phyloP scores from a whole-genome alignment of 2,113 vertebrate species.

The Henicopernis longicauda region DNA sequence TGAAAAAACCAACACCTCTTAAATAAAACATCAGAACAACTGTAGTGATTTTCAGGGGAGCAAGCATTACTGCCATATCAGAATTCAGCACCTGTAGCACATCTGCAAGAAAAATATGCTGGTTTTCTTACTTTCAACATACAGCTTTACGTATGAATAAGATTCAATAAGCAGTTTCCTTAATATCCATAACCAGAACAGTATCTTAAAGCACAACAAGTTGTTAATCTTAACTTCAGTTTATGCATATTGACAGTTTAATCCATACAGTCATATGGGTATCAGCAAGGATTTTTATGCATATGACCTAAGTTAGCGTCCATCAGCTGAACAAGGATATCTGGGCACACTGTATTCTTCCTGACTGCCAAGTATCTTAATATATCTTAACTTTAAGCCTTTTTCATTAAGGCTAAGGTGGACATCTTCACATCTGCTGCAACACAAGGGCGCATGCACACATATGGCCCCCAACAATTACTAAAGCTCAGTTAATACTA shows the following conservation, averaged over 20 bases:
- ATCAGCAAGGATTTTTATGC: background rate
- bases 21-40: background rate
- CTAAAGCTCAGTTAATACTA: background rate
- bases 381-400: background rate
- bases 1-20: background rate
- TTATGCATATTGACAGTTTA: background rate
- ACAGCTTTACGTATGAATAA: fast-evolving
- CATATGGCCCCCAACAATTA: fast-evolving
- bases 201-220: background rate
- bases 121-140: background rate
- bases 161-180: background rate
- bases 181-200: background rate
- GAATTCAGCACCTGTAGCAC: background rate
- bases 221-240: background rate
- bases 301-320: fast-evolving
- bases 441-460: fast-evolving
- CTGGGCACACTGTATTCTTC: background rate
- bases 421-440: background rate
- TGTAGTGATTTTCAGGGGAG: background rate
- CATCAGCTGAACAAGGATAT: background rate
- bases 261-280: background rate
- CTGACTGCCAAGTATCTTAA: background rate
- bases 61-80: background rate
- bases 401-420: background rate
- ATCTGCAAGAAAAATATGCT: background rate